phyloP scores from a whole-genome alignment of 2,888 invertebrate species.

The Dasypolia templi region DNA sequence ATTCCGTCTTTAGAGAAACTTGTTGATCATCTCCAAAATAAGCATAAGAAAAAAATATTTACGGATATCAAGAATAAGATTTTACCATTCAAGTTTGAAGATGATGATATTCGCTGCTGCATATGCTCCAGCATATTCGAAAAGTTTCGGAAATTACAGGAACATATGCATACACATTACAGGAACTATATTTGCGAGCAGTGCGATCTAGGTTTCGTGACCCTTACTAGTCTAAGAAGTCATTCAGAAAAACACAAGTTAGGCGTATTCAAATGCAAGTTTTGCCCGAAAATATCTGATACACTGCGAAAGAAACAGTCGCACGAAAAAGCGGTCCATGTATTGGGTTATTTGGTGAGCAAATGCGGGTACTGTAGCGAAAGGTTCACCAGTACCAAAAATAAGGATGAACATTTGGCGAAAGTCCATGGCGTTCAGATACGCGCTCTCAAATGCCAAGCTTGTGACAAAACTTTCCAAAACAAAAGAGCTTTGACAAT shows the following conservation, averaged over 20 bases:
- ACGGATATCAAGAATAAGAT: slow-evolving; percentile 74
- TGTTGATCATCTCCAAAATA: slow-evolving; percentile 65
- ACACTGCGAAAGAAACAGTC: slow-evolving; percentile 70
- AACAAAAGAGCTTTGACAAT: slow-evolving; percentile 65
- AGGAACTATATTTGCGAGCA: slow-evolving; percentile 75
- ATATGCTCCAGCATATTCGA: slow-evolving; percentile 67
- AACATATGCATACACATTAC: slow-evolving; percentile 78
- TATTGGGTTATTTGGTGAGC: slow-evolving; percentile 30
- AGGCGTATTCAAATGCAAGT: slow-evolving; percentile 68
- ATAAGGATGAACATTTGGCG: slow-evolving; percentile 73
- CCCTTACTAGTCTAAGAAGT: slow-evolving; percentile 30
- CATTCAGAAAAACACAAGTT: slow-evolving; percentile 57
- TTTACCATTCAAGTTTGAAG: slow-evolving; percentile 71
- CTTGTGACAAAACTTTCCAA: slow-evolving; percentile 73
- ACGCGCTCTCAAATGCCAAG: slow-evolving; percentile 70
- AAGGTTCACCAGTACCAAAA: slow-evolving; percentile 68
- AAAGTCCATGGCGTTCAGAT: slow-evolving; percentile 71
- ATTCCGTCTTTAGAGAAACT: slow-evolving; percentile 68
- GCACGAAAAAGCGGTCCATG: slow-evolving; percentile 72
- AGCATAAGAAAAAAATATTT: slow-evolving; percentile 69
- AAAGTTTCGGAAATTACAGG: slow-evolving; percentile 50
- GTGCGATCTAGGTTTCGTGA: slow-evolving; percentile 67
- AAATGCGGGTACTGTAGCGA: slow-evolving; percentile 73
- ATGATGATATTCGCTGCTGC: slow-evolving; percentile 68
- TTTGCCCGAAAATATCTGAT: slow-evolving; percentile 78